Conservation (phyloP, 1,140 invertebrate genomes). For the Zaprionus capensis region DNA sequence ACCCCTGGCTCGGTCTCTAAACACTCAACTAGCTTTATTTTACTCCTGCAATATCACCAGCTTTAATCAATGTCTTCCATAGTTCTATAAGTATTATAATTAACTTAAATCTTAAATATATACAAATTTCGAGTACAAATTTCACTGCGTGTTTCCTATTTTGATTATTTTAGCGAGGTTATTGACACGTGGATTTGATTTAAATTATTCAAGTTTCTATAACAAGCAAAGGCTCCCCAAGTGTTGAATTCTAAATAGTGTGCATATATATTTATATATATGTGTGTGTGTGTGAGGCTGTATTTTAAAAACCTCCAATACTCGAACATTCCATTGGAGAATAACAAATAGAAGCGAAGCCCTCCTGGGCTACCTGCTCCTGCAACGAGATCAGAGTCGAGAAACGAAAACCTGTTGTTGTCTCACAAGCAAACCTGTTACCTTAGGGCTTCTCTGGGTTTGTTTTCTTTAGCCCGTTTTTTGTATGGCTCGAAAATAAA, state of each 20-base stretch:
- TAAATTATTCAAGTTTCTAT: background rate
- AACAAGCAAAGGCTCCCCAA: background rate
- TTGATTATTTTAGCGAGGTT: background rate
- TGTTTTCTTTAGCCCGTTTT: constrained; percentile 63
- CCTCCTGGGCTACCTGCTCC: constrained; percentile 51
- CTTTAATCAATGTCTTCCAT: constrained; percentile 58
- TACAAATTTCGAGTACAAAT: background rate
- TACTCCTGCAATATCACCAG: constrained; percentile 18
- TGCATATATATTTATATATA: background rate
- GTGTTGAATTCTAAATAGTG: background rate
- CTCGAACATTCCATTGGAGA: constrained; percentile 45
- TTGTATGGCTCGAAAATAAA: constrained; percentile 59
- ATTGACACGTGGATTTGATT: background rate
- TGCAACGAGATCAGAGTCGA: constrained; percentile 51
- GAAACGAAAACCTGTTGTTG: constrained; percentile 64
- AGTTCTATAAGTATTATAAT: constrained; percentile 34
- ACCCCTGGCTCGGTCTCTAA: constrained; percentile 49
- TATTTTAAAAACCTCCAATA: constrained; percentile 17
- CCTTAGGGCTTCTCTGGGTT: constrained; percentile 56
- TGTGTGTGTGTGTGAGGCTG: background rate
- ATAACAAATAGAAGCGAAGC: constrained; percentile 61
- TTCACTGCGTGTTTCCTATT: background rate
- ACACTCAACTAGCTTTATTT: constrained; percentile 46
- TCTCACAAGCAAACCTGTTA: constrained; percentile 57
- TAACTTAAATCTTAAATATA: background rate